Conservation (phyloP, 1,140 invertebrate genomes). For the Neodiprion virginianus region DNA sequence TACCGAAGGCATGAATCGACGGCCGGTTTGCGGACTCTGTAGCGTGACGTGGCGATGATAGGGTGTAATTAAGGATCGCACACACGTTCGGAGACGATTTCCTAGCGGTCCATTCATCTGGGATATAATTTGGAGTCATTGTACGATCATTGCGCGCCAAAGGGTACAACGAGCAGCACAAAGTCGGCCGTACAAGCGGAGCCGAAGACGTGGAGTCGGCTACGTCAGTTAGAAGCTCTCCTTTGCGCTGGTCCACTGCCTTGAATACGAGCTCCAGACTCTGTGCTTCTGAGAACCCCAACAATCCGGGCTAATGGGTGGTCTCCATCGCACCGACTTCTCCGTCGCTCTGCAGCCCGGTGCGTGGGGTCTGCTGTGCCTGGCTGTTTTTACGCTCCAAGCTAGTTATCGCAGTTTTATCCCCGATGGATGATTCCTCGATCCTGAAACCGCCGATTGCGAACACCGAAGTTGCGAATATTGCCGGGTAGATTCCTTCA, state of each 20-base stretch:
- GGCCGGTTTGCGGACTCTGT: not conserved
- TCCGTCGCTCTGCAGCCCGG: not conserved
- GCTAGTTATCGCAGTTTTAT: too few species aligned
- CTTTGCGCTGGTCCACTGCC: too few species aligned
- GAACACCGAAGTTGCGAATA: not conserved
- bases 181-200: too few species aligned
- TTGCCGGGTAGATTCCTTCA: too few species aligned
- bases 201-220: too few species aligned
- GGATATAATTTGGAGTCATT: constrained; percentile 13
- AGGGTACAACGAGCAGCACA: not conserved
- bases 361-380: not conserved
- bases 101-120: constrained; percentile 6
- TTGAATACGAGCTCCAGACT: not conserved
- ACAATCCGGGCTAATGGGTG: constrained; percentile 29
- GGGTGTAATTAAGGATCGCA: constrained; percentile 6
- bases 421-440: not conserved
- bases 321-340: constrained; percentile 9
- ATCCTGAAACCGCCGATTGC: not conserved
- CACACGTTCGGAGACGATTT: constrained; percentile 5
- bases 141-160: constrained; percentile 1
- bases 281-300: constrained; percentile 24
- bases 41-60: not conserved
- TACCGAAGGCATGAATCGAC: not conserved
- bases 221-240: too few species aligned
- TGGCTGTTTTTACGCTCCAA: too few species aligned